phyloP scores from a whole-genome alignment of 2,888 invertebrate genomes.

The Lasioglossum figueresi region DNA sequence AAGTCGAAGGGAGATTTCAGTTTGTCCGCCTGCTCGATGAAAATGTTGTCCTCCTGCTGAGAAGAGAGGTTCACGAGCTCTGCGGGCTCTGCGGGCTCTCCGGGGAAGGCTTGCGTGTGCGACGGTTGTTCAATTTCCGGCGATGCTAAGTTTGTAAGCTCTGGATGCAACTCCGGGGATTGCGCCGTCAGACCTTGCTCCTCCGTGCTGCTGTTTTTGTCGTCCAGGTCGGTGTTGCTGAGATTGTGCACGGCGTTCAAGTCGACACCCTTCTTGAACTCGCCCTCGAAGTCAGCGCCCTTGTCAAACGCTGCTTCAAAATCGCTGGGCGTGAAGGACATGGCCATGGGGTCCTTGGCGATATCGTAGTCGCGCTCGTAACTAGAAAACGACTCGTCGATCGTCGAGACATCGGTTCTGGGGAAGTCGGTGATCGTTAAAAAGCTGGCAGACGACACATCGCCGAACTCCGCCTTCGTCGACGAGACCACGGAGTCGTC shows the following conservation, averaged over 20 bases:
- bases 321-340: constrained; percentile 79
- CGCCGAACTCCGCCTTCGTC: constrained; percentile 85
- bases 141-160: background rate
- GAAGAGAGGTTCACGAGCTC: constrained; percentile 39
- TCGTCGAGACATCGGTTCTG: constrained; percentile 73
- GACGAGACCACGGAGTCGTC: constrained; percentile 85
- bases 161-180: constrained; percentile 9
- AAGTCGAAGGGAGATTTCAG: constrained; percentile 19
- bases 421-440: constrained; percentile 75
- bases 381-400: constrained; percentile 75
- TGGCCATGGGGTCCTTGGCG: constrained; percentile 78
- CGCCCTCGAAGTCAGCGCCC: constrained; percentile 37
- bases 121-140: background rate
- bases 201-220: constrained; percentile 36
- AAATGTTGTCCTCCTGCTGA: constrained; percentile 30
- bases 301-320: constrained; percentile 76
- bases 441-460: constrained; percentile 84
- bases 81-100: constrained; percentile 21
- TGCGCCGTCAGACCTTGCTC: background rate
- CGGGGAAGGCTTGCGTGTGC: background rate
- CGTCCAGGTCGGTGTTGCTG: constrained; percentile 73
- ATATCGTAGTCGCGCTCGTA: constrained; percentile 74
- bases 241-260: constrained; percentile 84
- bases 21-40: constrained; percentile 32
- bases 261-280: constrained; percentile 77